Conservation (phyloP, 2,888 invertebrate genomes). For the Eucera pruinosa region DNA sequence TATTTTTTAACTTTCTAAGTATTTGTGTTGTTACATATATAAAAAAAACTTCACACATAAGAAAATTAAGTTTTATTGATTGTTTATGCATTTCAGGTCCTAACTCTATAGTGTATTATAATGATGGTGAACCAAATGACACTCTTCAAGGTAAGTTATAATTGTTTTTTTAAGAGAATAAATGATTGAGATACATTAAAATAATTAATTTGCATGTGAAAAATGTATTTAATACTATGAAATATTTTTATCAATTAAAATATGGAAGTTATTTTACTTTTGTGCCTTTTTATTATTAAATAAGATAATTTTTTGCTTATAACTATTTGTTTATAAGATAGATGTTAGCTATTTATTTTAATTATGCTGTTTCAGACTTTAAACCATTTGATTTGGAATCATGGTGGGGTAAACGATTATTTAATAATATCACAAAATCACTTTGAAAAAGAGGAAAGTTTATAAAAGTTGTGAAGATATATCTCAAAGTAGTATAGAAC, state of each 20-base stretch:
- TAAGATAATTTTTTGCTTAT: constrained; percentile 30
- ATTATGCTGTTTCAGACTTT: constrained; percentile 87
- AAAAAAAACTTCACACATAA: constrained; percentile 9
- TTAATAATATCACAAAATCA: constrained; percentile 94
- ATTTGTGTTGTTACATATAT: background rate
- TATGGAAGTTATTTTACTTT: background rate
- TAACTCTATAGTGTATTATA: constrained; percentile 88
- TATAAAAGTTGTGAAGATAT: constrained; percentile 30
- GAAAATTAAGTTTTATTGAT: too few relatives aligned
- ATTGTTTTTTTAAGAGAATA: background rate
- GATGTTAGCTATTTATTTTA: background rate
- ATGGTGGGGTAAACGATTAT: constrained; percentile 95
- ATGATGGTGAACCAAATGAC: constrained; percentile 90
- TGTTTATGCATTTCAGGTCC: constrained; percentile 83
- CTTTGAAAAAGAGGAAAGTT: constrained; percentile 80
- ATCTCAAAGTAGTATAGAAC: constrained; percentile 55
- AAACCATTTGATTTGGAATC: constrained; percentile 95
- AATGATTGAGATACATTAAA: background rate
- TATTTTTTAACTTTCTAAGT: background rate
- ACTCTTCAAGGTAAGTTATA: constrained; percentile 85
- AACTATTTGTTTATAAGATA: background rate
- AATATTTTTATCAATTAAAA: background rate
- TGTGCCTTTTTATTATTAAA: background rate
- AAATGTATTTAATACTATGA: background rate
- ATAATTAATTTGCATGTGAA: background rate